Conservation (phyloP, 2,113 vertebrate species). For the Platichthys stellatus region DNA sequence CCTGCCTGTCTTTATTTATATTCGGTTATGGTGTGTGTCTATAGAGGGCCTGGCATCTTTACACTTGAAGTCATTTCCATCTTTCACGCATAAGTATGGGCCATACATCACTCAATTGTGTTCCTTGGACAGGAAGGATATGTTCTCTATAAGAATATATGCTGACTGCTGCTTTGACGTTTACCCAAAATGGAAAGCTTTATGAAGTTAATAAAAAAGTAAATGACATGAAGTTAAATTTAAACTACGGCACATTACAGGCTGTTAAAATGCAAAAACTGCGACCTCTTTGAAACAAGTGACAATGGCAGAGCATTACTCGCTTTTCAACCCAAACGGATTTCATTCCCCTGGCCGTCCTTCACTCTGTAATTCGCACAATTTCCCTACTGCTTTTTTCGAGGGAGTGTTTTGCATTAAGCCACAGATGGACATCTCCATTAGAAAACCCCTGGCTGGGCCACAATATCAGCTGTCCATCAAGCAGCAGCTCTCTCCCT, state of each 20-base stretch:
- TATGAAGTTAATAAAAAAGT: conserved; percentile 7
- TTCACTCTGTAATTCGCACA: conserved; percentile 23
- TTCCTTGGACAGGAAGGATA: conserved; percentile 7
- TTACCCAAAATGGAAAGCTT: conserved; percentile 3
- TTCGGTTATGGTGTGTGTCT: conserved; percentile 66
- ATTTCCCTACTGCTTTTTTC: conserved; percentile 35
- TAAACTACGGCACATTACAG: background rate
- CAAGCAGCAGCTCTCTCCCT: conserved; percentile 62
- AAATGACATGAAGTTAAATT: conserved; percentile 16
- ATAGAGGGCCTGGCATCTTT: conserved; percentile 63
- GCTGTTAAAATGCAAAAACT: conserved; percentile 17
- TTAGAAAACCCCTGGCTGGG: conserved; percentile 58
- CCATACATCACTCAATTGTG: conserved; percentile 53
- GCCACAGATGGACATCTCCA: conserved; percentile 70
- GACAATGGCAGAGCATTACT: conserved; percentile 14
- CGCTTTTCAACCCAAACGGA: background rate
- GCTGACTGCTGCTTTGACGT: background rate
- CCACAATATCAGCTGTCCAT: conserved; percentile 69
- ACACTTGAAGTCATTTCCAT: conserved; percentile 68
- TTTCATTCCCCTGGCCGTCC: conserved; percentile 12
- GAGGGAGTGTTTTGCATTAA: conserved; percentile 55
- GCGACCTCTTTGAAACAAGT: conserved; percentile 25
- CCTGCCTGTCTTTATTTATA: conserved; percentile 70
- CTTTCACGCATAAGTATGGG: conserved; percentile 65
- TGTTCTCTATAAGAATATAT: conserved; percentile 4